Percentiles rank a stretch among this genome's conserved stretches.
Evolutionary conservation across 2,888 invertebrate genomes (phyloP).

Genomic region (Clostera curtula): DNA sequence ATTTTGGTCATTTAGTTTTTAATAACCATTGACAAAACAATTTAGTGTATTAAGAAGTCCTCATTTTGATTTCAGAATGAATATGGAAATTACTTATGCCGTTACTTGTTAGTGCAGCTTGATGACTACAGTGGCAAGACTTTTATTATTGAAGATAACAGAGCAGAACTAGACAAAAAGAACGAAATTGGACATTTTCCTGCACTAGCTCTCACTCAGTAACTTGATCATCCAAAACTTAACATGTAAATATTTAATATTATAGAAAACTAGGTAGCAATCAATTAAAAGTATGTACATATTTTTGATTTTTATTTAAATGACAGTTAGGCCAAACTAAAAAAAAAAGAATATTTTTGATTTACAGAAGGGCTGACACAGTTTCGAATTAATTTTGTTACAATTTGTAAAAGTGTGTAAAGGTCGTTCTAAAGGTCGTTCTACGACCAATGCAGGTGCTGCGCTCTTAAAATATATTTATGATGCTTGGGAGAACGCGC

Average conservation of each 20-base stretch:
- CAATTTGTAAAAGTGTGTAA: not conserved
- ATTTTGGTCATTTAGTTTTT: no score
- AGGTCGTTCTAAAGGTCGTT: no score
- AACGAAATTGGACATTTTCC: conserved; percentile 37
- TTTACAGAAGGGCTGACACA: conserved; percentile 22
- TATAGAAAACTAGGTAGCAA: conserved; percentile 21
- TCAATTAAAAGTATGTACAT: no score
- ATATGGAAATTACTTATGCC: conserved; percentile 84
- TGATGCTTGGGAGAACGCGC: no score
- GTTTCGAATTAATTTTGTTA: conserved; percentile 10
- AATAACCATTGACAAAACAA: no score
- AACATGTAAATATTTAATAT: conserved; percentile 19
- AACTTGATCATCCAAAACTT: conserved; percentile 11
- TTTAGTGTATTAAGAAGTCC: no score
- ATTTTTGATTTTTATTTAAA: no score
- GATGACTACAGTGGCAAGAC: conserved; percentile 84
- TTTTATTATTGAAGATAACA: conserved; percentile 87
- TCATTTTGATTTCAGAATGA: conserved; percentile 77
- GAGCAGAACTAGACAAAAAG: conserved; percentile 61
- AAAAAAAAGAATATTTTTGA: no score
- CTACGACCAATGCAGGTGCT: no score
- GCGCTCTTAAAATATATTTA: no score
- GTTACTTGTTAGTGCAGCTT: conserved; percentile 88
- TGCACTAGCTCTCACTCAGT: conserved; percentile 44
- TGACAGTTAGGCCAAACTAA: no score